These are phyloP conservation scores for Solea solea DNA, from an alignment of 2,113 vertebrate genomes.

Conservation along the genomic window DNA sequence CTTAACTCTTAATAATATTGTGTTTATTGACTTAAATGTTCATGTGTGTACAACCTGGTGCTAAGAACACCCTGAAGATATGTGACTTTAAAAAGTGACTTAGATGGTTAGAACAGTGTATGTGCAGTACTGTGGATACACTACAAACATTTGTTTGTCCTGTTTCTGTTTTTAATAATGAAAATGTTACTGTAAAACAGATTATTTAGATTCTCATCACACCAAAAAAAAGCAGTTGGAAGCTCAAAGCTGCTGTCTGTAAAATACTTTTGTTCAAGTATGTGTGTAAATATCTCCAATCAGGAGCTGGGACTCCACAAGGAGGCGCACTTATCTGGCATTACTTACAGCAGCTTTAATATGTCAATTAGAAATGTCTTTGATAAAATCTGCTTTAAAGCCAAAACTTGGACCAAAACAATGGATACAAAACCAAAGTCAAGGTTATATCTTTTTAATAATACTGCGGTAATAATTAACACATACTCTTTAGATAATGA, in stretches of 20 bases:
- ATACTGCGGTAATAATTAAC: background rate
- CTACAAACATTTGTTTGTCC: background rate
- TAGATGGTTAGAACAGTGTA: background rate
- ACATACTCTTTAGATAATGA: background rate
- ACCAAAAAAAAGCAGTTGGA: slow-evolving; percentile 4
- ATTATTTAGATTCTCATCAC: background rate
- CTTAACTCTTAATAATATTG: background rate
- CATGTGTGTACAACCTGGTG: slow-evolving; percentile 12
- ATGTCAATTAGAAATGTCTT: background rate
- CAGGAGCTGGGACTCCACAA: too few relatives aligned
- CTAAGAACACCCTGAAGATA: slow-evolving; percentile 2
- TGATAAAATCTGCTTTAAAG: background rate
- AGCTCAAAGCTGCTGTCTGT: too few relatives aligned
- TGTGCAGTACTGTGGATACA: background rate
- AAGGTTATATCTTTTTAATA: background rate
- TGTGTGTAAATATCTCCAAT: too few relatives aligned
- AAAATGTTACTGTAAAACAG: background rate
- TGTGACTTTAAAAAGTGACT: slow-evolving; percentile 5
- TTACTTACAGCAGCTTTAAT: too few relatives aligned
- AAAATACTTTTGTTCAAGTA: background rate
- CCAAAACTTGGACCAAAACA: slow-evolving; percentile 6
- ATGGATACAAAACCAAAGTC: slow-evolving; percentile 1
- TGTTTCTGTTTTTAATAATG: background rate
- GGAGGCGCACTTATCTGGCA: too few relatives aligned
- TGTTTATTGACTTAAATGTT: background rate